Evolutionary conservation across 1,140 invertebrate species (phyloP).

Genomic region (Pomacea maculata): DNA sequence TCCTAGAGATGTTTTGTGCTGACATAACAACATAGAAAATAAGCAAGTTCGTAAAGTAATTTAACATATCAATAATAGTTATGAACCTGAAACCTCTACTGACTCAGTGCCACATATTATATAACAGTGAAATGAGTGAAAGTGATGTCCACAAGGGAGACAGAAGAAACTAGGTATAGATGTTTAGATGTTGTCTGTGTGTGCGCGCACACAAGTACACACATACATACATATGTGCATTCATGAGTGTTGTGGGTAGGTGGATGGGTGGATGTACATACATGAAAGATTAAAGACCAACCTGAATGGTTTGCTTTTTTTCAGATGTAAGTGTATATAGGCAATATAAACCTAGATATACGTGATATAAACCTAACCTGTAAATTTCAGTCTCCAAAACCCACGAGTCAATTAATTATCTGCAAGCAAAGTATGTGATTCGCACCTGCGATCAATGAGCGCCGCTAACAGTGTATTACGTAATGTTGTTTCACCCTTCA

Average conservation of each 20-base stretch:
- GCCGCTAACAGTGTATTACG: no score
- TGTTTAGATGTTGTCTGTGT: background rate
- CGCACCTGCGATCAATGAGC: no score
- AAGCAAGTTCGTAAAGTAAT: background rate
- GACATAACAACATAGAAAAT: slow-evolving; percentile 32
- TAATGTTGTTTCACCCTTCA: no score
- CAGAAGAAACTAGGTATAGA: background rate
- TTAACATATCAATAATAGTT: background rate
- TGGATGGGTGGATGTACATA: background rate
- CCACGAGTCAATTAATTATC: no score
- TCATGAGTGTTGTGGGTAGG: slow-evolving; percentile 1
- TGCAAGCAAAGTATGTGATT: no score
- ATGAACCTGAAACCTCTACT: background rate
- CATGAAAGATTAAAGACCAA: background rate
- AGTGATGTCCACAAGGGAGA: background rate
- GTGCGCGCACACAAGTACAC: background rate
- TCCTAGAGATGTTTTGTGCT: slow-evolving; percentile 66
- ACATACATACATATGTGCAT: background rate
- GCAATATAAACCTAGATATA: no score
- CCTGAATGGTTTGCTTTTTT: no score
- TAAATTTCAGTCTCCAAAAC: no score
- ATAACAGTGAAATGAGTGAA: background rate
- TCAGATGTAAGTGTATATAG: no score
- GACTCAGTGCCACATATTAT: background rate
- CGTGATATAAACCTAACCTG: no score